Percentiles rank a stretch among this genome's conserved stretches.
phyloP scores from a whole-genome alignment of 2,797 vertebrate genomes.

The Microctenopoma lineatum region DNA sequence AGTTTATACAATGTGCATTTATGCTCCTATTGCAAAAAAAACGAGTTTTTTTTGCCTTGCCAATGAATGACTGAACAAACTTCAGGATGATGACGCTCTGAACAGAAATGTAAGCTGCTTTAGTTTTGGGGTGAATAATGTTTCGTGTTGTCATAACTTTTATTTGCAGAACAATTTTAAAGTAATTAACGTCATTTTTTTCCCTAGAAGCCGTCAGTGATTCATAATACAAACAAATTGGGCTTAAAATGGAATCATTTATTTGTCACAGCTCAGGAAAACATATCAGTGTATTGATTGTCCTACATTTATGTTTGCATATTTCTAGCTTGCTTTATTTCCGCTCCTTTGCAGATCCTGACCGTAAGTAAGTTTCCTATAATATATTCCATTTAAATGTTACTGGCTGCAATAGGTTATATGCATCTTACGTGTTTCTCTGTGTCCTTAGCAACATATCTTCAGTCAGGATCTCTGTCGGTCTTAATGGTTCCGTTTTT shows the following conservation, averaged over 20 bases:
- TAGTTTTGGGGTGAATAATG: slow-evolving; percentile 44
- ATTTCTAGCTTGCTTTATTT: slow-evolving; percentile 30
- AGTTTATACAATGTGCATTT: slow-evolving; percentile 65
- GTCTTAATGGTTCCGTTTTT: not conserved
- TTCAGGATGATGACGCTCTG: slow-evolving; percentile 66
- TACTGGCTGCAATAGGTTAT: not conserved
- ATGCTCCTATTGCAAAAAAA: slow-evolving; percentile 54
- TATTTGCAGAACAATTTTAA: slow-evolving; percentile 10
- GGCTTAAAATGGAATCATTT: slow-evolving; percentile 36
- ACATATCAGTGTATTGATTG: slow-evolving; percentile 26
- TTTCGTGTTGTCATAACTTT: slow-evolving; percentile 45
- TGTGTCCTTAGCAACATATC: slow-evolving; percentile 22
- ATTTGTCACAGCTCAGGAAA: slow-evolving; percentile 65
- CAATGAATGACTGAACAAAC: slow-evolving; percentile 58
- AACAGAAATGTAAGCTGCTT: slow-evolving; percentile 73
- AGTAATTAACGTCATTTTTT: not conserved
- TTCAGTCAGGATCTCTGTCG: slow-evolving; percentile 11
- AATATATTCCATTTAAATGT: slow-evolving; percentile 10
- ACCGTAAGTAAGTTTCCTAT: not conserved
- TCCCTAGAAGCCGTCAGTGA: slow-evolving; percentile 14
- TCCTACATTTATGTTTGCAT: slow-evolving; percentile 10
- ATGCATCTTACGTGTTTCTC: not conserved
- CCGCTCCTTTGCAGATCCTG: slow-evolving; percentile 9
- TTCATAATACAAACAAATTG: slow-evolving; percentile 14
- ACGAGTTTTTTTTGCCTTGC: slow-evolving; percentile 62